Evolutionary conservation across 1,140 invertebrate species (phyloP).

Genomic region (Helicorthomorpha holstii): DNA sequence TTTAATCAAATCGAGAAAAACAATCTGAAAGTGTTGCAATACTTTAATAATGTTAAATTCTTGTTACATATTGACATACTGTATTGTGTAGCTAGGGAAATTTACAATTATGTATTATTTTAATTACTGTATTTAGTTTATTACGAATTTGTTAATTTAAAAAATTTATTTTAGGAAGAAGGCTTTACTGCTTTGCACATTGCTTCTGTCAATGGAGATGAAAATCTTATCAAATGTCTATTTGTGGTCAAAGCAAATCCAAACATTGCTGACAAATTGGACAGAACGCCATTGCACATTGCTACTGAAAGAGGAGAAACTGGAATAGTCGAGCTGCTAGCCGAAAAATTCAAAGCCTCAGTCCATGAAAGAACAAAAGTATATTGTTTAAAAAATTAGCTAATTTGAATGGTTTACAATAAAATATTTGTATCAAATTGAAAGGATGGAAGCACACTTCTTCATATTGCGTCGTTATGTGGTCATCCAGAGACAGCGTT

Average conservation of each 20-base stretch:
- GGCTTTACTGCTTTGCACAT: conserved; percentile 88
- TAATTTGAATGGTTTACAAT: background rate
- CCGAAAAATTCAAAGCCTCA: conserved; percentile 94
- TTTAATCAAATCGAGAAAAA: too few species aligned
- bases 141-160: background rate
- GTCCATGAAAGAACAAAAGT: conserved; percentile 77
- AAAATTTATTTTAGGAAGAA: conserved; percentile 45
- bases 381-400: background rate
- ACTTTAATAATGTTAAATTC: too few species aligned
- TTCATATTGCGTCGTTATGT: conserved; percentile 92
- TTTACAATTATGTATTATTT: conserved; percentile 6
- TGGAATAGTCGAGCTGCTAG: conserved; percentile 81
- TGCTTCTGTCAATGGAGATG: conserved; percentile 87
- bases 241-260: conserved; percentile 84
- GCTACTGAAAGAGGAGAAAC: conserved; percentile 95
- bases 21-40: too few species aligned
- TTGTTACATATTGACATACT: background rate
- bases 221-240: conserved; percentile 83
- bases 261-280: conserved; percentile 71
- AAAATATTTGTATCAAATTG: conserved; percentile 4
- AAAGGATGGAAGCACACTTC: conserved; percentile 84
- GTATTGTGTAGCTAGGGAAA: background rate
- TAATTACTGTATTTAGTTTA: background rate
- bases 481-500: conserved; percentile 97
- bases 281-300: conserved; percentile 89